These are phyloP conservation scores for Drosophila littoralis DNA, from an alignment of 1,140 invertebrate genomes.

Conservation along the genomic window DNA sequence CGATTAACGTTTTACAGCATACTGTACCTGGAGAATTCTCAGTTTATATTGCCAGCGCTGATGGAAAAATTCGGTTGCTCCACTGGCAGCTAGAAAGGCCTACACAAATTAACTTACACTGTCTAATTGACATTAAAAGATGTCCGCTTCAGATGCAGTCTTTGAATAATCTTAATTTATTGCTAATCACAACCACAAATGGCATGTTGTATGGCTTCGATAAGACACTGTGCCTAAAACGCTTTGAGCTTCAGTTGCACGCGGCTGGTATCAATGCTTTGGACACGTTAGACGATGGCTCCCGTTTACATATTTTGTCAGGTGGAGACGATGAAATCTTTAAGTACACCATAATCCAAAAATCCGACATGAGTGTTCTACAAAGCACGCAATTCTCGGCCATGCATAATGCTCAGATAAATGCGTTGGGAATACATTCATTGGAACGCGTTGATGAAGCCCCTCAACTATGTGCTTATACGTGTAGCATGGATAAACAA, in stretches of 20 bases:
- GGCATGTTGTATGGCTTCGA: constrained; percentile 65
- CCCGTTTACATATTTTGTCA: constrained; percentile 60
- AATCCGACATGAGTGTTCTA: constrained; percentile 9
- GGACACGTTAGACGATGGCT: constrained; percentile 32
- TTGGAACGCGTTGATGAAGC: not conserved
- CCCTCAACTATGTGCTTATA: constrained; percentile 38
- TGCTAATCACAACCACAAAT: constrained; percentile 66
- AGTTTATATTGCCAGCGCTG: constrained; percentile 58
- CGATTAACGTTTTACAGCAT: constrained; percentile 40
- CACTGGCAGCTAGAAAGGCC: constrained; percentile 36
- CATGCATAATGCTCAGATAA: constrained; percentile 63
- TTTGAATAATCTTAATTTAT: constrained; percentile 6
- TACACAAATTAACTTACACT: constrained; percentile 4
- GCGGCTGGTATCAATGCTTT: constrained; percentile 70
- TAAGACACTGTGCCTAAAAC: constrained; percentile 17
- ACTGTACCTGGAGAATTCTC: constrained; percentile 16
- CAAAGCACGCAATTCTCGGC: not conserved
- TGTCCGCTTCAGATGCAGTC: constrained; percentile 63
- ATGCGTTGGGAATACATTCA: constrained; percentile 43
- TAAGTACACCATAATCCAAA: constrained; percentile 47
- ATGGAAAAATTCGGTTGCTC: constrained; percentile 66
- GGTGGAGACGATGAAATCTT: constrained; percentile 79
- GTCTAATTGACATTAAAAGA: constrained; percentile 41
- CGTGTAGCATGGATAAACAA: constrained; percentile 63
- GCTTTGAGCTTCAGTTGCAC: constrained; percentile 59